Percentiles rank a stretch among this genome's conserved stretches.
Evolutionary conservation across 2,113 vertebrate genomes (phyloP).

Genomic region (Mesocricetus auratus): DNA sequence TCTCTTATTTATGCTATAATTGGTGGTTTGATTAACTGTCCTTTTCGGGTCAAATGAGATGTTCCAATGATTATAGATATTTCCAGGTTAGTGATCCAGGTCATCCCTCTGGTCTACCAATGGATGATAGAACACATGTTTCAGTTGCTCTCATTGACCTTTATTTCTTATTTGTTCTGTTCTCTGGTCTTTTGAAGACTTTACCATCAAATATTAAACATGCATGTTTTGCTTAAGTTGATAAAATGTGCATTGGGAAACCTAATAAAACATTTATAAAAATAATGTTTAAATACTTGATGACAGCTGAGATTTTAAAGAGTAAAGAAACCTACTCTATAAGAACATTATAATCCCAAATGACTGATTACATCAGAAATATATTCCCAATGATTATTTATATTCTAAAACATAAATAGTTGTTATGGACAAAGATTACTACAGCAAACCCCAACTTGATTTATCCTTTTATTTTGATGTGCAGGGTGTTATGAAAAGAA

Average conservation of each 20-base stretch:
- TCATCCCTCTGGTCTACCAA: not conserved
- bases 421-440: conserved; percentile 44
- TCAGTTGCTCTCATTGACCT: not conserved
- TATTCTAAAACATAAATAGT: not conserved
- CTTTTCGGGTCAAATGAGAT: not conserved
- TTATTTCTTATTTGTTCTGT: not conserved
- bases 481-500: conserved; percentile 94
- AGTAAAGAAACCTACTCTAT: not conserved
- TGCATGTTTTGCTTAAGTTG: not conserved
- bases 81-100: not conserved
- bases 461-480: conserved; percentile 45
- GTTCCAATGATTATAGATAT: not conserved
- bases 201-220: not conserved
- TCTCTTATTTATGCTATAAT: not conserved
- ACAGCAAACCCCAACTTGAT: not conserved
- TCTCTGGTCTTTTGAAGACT: not conserved
- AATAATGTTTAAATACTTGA: not conserved
- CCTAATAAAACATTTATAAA: conserved; percentile 41
- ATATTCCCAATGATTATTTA: not conserved
- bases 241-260: not conserved
- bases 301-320: not conserved
- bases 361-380: not conserved
- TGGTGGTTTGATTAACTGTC: not conserved
- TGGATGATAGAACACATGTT: too few relatives aligned
- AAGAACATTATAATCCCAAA: not conserved